phyloP scores from a whole-genome alignment of 2,113 vertebrate species.

The Mirza zaza region DNA sequence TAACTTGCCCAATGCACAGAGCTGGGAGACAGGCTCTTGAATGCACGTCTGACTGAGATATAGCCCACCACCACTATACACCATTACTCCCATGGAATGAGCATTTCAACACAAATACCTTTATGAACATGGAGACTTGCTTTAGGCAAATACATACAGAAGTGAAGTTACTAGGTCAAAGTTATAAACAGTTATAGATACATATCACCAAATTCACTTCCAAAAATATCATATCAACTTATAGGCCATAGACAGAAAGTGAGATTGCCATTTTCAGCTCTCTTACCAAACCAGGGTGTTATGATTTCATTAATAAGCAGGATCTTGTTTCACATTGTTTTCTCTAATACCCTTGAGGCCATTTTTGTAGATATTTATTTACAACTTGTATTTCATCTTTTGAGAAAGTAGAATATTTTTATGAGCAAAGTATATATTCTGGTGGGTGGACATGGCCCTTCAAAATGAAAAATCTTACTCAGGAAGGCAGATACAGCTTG shows the following conservation, averaged over 20 bases:
- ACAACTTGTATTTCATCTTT: conserved; percentile 9
- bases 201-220: not conserved
- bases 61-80: rapidly evolving
- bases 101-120: not conserved
- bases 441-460: not conserved
- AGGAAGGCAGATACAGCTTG: not conserved
- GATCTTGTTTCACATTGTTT: not conserved
- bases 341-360: not conserved
- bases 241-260: not conserved
- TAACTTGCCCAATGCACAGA: not conserved
- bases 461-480: not conserved
- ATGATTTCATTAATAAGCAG: not conserved
- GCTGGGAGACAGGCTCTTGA: rapidly evolving
- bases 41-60: not conserved
- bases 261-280: not conserved
- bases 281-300: not conserved
- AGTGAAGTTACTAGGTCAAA: not conserved
- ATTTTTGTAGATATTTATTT: not conserved
- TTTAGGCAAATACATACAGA: not conserved
- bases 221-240: not conserved
- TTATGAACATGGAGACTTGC: not conserved
- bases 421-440: not conserved
- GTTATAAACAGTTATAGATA: not conserved
- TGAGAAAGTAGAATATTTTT: not conserved
- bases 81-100: rapidly evolving